Evolutionary conservation across 2,888 invertebrate genomes (phyloP).

Genomic region (Xanthorhoe spadicearia): DNA sequence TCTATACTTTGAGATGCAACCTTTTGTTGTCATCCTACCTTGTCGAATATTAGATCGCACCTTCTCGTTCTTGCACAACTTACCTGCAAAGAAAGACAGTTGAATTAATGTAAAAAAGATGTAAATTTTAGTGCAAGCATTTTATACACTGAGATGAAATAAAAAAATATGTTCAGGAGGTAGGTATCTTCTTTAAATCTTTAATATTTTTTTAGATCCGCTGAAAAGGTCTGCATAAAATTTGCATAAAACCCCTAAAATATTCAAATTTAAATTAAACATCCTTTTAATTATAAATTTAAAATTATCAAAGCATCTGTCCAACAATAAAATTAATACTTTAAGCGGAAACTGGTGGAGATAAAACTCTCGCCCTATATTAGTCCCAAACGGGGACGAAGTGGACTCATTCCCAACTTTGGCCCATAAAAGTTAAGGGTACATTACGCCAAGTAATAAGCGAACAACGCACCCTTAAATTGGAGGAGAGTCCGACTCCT

Average conservation of each 20-base stretch:
- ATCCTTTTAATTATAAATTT: constrained; percentile 31
- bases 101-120: not conserved
- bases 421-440: constrained; percentile 82
- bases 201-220: no score
- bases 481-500: constrained; percentile 60
- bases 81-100: constrained; percentile 44
- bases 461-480: constrained; percentile 76
- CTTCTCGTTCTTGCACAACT: constrained; percentile 19
- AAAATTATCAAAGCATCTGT: constrained; percentile 45
- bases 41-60: constrained; percentile 20
- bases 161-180: no score
- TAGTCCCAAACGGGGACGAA: constrained; percentile 64
- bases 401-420: constrained; percentile 75
- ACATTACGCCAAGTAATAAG: constrained; percentile 82
- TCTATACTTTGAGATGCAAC: constrained; percentile 18
- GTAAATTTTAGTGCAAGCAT: not conserved
- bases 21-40: constrained; percentile 24
- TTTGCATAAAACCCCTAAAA: constrained; percentile 7
- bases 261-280: constrained; percentile 33
- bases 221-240: no score
- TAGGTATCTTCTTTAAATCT: no score
- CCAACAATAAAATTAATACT: constrained; percentile 66
- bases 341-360: constrained; percentile 67
- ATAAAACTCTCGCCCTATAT: constrained; percentile 77
- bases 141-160: no score